Percentiles rank a stretch among this genome's conserved stretches.
Conservation (phyloP, 2,888 invertebrate species). For the Aleiodes testaceus region DNA sequence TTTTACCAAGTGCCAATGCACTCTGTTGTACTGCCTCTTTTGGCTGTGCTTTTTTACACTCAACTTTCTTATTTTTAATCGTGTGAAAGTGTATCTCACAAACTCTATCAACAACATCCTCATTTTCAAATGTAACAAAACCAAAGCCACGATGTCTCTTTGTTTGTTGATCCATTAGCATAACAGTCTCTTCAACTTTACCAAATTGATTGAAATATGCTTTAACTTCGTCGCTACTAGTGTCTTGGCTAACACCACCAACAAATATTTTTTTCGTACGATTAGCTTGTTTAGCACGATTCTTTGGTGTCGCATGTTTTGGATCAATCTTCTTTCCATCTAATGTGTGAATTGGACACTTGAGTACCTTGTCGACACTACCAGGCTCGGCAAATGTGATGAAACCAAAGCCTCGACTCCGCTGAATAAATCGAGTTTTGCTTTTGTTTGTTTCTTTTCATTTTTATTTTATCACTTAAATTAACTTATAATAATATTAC, state of each 20-base stretch:
- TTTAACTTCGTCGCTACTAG: slow-evolving; percentile 91
- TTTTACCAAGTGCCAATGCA: slow-evolving; percentile 80
- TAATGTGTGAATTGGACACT: slow-evolving; percentile 91
- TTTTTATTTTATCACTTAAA: background rate
- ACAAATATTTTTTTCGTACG: slow-evolving; percentile 95
- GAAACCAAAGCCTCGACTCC: slow-evolving; percentile 95
- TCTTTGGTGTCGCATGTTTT: slow-evolving; percentile 94
- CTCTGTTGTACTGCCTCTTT: slow-evolving; percentile 89
- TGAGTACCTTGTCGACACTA: slow-evolving; percentile 92
- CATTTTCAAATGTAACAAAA: slow-evolving; percentile 93
- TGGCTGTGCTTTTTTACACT: slow-evolving; percentile 94
- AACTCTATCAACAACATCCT: slow-evolving; percentile 93
- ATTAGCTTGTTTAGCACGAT: slow-evolving; percentile 87
- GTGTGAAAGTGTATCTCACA: slow-evolving; percentile 95
- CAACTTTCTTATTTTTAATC: slow-evolving; percentile 92
- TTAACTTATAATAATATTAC: background rate
- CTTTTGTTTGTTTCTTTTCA: background rate
- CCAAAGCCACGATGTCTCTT: slow-evolving; percentile 93
- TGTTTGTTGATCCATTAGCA: slow-evolving; percentile 96
- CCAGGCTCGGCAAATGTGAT: slow-evolving; percentile 94
- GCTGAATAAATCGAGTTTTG: slow-evolving; percentile 76
- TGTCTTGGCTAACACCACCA: slow-evolving; percentile 93
- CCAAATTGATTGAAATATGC: slow-evolving; percentile 93
- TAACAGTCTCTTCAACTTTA: slow-evolving; percentile 91
- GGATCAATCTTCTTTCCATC: slow-evolving; percentile 96